Base-by-base conservation (phyloP, 1,140 invertebrate genomes). In the Monochamus saltuarius region DNA sequence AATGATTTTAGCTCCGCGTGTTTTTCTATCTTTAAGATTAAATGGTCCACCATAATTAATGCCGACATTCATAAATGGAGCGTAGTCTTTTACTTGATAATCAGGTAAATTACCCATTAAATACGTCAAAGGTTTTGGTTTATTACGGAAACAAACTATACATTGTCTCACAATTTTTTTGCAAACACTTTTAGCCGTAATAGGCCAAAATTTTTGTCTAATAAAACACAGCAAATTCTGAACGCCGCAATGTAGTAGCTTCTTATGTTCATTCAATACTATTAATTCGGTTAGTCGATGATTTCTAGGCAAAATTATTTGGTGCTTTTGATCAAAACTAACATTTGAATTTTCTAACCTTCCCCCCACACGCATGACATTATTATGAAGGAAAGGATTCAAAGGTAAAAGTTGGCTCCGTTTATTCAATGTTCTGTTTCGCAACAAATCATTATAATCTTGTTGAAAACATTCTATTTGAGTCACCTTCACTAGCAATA, bases 1-100 rank as follows among this genome's bases (percentile, higher is more conserved):
- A 1, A 66, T 29, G 11, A 50, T 42, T 7, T 64, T 64, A 3
- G 22, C 22, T 14, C 57, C 55, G 14, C 68, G 65, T n/a, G 63
- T 53, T 29, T 54, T 61, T 13, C 58, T 55, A 7, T 62, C 58
- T 60, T 70, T 75, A 0, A 77, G 50, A 0, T 59, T 38, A 9
- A 75, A 62, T 1, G 74, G 73, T n/a, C 77, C 77, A 13, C 68
- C 71, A 47, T 73, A 77, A 56, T 78, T 73, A 0, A 76, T 54
- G 0, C 75, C 75, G 11, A 65, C 49, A 36, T 56, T 17, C 7
- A 40, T 7, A 62, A 78, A 74, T 17, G 68, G 62, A 16, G 29
- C n/a, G 34, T 4, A n/a, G 7, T 16, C 17, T 11, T 40, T 29
- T 11, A 65, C 49, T 22, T 59, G 37, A 11, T 37, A 4, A 10